Percentiles rank a stretch among this genome's conserved stretches.
Evolutionary conservation across 2,888 invertebrate genomes (phyloP).

Genomic region (Clanis bilineata): DNA sequence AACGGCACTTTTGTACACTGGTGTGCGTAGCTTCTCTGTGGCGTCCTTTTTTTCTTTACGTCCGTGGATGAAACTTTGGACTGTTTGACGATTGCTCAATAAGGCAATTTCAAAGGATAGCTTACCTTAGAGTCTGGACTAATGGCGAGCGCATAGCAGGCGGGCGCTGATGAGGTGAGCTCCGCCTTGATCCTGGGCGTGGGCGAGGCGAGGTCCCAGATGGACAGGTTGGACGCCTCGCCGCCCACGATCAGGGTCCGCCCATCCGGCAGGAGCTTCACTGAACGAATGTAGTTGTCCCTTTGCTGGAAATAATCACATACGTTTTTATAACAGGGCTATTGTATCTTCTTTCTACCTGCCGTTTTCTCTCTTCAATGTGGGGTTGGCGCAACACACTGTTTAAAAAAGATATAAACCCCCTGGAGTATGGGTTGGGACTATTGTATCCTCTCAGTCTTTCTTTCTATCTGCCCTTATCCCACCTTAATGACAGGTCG

Average conservation of each 20-base stretch:
- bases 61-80: background rate
- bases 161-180: conserved; percentile 95
- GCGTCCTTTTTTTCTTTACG: too few relatives aligned
- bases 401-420: too few relatives aligned
- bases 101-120: background rate
- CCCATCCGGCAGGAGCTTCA: conserved; percentile 95
- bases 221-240: conserved; percentile 96
- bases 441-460: too few relatives aligned
- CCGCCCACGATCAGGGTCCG: conserved; percentile 97
- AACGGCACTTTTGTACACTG: too few relatives aligned
- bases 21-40: too few relatives aligned
- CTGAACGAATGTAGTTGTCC: conserved; percentile 97
- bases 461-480: too few relatives aligned
- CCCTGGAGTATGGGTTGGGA: too few relatives aligned
- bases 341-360: too few relatives aligned
- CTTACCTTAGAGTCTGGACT: conserved; percentile 94
- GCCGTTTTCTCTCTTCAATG: too few relatives aligned
- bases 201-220: conserved; percentile 97
- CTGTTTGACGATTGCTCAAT: background rate
- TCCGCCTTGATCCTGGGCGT: conserved; percentile 96
- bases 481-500: too few relatives aligned
- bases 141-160: conserved; percentile 98
- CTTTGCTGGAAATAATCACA: conserved; percentile 86
- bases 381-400: too few relatives aligned
- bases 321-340: background rate